Base-by-base conservation (phyloP, 2,113 vertebrate species). In the Aspidoscelis tigris region DNA sequence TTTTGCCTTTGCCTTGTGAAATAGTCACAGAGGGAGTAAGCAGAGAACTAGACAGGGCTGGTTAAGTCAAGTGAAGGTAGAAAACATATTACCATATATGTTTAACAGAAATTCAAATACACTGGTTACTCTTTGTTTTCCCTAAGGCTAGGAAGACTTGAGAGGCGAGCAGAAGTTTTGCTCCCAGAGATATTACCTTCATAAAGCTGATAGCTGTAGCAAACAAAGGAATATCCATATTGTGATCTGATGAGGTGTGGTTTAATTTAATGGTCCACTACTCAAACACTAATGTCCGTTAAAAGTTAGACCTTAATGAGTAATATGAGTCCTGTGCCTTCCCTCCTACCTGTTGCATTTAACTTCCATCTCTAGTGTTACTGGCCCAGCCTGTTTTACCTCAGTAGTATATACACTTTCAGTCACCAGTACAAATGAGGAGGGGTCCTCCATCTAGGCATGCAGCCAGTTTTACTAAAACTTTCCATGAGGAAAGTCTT, bases 401-500 rank as follows among this genome's bases (percentile, higher is more conserved):
- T 81, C 93, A 89, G 95, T 61, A 81, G 87, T 90, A 92, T 96
- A 96, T 96, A 95, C 89, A 73, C 95, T 97, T 95, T 98, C 97
- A 96, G 96, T 97, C 97, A 97, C 95, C 95, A 92, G 96, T 95
- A 96, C 96, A 96, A 94, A 94, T 16, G 80, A 93, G 94, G 96
- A 97, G 94, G 77, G 94, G 97, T 93, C 96, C 94, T 94, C 91
- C 96, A 91, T 89, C 65, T 83, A 94, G 98, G 97, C 96, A 88
- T 6, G 2, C 9, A 0, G 97, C 98, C 98, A 98, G 95, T 89
- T 96, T 73, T 94, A 95, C 95, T 97, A 96, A 98, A 96, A 98
- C 93, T 98, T 98, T 98, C 98, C 98, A 97, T 97, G 96, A 98
- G 96, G 96, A 96, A 97, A 97, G 95, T 92, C 95, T 94, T 88